Conservation (phyloP, 2,113 vertebrate genomes). For the Microcebus griseorufus region DNA sequence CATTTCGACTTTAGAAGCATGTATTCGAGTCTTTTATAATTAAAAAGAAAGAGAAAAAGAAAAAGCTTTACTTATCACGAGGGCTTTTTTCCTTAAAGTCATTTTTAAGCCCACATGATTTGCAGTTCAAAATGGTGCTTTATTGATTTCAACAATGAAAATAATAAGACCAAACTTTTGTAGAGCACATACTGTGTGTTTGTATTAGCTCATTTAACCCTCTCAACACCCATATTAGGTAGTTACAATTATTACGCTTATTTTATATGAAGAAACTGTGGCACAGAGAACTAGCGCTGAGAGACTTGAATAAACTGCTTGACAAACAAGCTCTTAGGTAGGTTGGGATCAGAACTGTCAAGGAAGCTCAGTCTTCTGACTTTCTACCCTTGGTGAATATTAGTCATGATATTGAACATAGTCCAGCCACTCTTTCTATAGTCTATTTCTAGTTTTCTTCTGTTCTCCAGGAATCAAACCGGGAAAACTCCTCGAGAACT, state of each 20-base stretch:
- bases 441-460: neutral
- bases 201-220: neutral
- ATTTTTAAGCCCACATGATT: neutral
- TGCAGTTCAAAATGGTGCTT: neutral
- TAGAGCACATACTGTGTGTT: neutral
- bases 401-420: neutral
- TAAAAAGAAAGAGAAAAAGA: neutral
- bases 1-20: neutral
- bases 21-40: neutral
- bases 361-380: neutral
- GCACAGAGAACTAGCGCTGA: neutral
- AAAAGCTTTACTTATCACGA: neutral
- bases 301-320: neutral
- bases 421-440: neutral
- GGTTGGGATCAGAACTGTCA: neutral
- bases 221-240: neutral
- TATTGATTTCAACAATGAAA: slow-evolving; percentile 34
- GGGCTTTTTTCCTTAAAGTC: neutral
- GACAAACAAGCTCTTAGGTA: neutral
- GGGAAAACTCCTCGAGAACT: neutral
- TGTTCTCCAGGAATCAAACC: neutral
- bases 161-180: neutral
- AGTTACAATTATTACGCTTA: neutral
- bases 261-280: neutral
- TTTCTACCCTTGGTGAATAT: neutral